These are phyloP conservation scores for Anguilla obscura DNA, from an alignment of 2,797 vertebrate species.

Conservation along the genomic window DNA sequence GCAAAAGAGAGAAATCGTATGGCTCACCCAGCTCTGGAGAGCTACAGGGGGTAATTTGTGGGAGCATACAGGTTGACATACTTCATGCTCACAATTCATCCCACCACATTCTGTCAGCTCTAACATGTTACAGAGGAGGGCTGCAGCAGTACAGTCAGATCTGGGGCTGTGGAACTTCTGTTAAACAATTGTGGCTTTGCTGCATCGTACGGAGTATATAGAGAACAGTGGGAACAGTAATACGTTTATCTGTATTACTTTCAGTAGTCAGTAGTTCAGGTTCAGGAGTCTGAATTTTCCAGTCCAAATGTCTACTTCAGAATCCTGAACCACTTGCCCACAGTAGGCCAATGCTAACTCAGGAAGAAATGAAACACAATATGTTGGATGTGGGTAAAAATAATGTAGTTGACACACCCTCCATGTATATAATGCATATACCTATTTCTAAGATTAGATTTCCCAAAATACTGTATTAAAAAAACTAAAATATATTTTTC, in stretches of 20 bases:
- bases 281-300: neutral
- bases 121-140: no score
- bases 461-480: neutral
- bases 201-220: neutral
- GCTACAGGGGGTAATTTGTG: neutral
- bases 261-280: neutral
- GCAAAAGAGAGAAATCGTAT: neutral
- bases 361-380: neutral
- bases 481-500: neutral
- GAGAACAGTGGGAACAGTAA: neutral
- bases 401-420: neutral
- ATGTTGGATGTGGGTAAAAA: neutral
- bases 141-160: no score
- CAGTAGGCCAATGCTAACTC: neutral
- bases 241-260: neutral
- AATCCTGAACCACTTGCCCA: neutral
- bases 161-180: neutral
- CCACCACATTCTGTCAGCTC: no score
- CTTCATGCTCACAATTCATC: no score
- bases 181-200: neutral
- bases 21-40: neutral
- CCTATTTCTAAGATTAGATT: neutral
- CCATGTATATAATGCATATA: no score
- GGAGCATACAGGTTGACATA: no score
- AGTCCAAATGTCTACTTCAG: neutral